These are phyloP conservation scores for Drosophila borealis DNA, from an alignment of 2,888 invertebrate genomes.

Conservation along the genomic window DNA sequence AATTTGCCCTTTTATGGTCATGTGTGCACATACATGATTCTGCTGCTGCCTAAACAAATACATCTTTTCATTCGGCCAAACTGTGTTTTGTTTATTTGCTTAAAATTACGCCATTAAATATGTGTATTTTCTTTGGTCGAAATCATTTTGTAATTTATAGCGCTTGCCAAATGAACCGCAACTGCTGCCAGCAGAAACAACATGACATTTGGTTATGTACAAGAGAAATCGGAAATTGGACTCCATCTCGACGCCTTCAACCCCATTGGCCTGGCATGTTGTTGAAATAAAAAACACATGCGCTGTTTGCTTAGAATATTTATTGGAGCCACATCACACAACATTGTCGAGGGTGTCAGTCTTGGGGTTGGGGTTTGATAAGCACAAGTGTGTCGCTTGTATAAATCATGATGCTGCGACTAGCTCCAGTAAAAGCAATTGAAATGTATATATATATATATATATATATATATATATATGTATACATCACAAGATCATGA, in stretches of 20 bases:
- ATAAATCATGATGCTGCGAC: conserved; percentile 35
- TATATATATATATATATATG: conserved; percentile 1
- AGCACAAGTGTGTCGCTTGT: conserved; percentile 16
- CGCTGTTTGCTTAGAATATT: conserved; percentile 52
- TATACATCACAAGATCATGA: not conserved
- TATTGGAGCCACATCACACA: conserved; percentile 14
- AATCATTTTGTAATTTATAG: conserved; percentile 68
- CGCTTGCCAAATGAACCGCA: conserved; percentile 60
- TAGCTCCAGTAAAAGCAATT: conserved; percentile 13
- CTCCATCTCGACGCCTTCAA: conserved; percentile 6
- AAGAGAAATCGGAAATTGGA: conserved; percentile 28
- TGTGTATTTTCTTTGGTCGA: conserved; percentile 28
- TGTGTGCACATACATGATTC: conserved; percentile 18
- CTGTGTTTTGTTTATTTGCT: conserved; percentile 35
- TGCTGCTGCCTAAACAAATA: conserved; percentile 56
- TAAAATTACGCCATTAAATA: conserved; percentile 39
- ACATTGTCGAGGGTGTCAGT: not conserved
- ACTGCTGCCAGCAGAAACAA: conserved; percentile 32
- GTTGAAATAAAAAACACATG: conserved; percentile 65
- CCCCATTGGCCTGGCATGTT: conserved; percentile 15
- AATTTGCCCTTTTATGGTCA: conserved; percentile 36
- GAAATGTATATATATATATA: conserved; percentile 8
- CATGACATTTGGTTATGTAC: conserved; percentile 40
- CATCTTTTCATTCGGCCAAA: conserved; percentile 51
- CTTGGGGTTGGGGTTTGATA: conserved; percentile 16